Evolutionary conservation across 2,113 vertebrate species (phyloP).

Genomic region (Cyprinodon brontotheroides): DNA sequence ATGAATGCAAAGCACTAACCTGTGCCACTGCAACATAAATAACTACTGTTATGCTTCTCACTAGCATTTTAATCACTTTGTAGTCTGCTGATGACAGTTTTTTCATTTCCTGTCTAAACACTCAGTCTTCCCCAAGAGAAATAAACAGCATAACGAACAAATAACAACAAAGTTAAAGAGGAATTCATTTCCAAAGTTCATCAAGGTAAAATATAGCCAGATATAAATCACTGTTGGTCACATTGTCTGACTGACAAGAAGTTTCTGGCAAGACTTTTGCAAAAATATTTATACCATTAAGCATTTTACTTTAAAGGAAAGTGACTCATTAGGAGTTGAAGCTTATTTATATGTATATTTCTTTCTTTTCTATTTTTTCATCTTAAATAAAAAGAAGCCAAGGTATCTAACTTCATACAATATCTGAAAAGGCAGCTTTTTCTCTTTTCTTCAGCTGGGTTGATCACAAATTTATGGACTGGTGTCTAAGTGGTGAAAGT

Average conservation of each 20-base stretch:
- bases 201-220: conserved; percentile 22
- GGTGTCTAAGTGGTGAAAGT: conserved; percentile 48
- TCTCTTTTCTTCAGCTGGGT: conserved; percentile 34
- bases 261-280: conserved; percentile 23
- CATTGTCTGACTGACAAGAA: conserved; percentile 39
- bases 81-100: conserved; percentile 40
- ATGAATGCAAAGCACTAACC: conserved; percentile 8
- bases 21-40: conserved; percentile 21
- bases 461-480: conserved; percentile 52
- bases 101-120: conserved; percentile 51
- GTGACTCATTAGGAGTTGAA: conserved; percentile 36
- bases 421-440: conserved; percentile 31
- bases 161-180: conserved; percentile 7
- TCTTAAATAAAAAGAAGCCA: conserved; percentile 54
- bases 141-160: conserved; percentile 38
- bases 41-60: conserved; percentile 25
- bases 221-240: conserved; percentile 16
- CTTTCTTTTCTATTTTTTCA: conserved; percentile 38
- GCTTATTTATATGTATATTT: conserved; percentile 52
- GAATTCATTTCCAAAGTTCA: conserved; percentile 17
- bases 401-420: conserved; percentile 40
- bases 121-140: conserved; percentile 43
- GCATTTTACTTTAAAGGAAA: conserved; percentile 25
- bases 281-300: conserved; percentile 38
- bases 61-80: conserved; percentile 28